phyloP scores from a whole-genome alignment of 2,113 vertebrate genomes.

The Lepus americanus region DNA sequence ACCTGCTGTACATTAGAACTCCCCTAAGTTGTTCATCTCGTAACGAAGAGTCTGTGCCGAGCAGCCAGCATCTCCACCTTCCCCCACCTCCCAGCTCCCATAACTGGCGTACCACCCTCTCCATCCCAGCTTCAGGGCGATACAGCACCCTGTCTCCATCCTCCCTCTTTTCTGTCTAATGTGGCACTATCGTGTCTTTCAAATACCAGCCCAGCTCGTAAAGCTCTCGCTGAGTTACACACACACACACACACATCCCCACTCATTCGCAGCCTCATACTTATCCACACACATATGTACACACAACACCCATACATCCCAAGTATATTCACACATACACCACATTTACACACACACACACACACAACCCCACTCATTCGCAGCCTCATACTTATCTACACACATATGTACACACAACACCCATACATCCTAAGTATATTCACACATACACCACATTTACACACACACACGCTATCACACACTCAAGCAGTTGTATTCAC shows the following conservation, averaged over 20 bases:
- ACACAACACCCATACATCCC: not conserved
- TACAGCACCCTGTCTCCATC: accelerated
- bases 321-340: not conserved
- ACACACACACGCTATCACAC: not conserved
- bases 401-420: not conserved
- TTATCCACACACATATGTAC: not conserved
- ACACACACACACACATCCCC: too few relatives aligned
- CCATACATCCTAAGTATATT: accelerated
- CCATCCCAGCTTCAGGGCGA: accelerated
- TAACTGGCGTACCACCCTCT: too few relatives aligned
- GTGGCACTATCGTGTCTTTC: not conserved
- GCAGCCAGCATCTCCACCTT: too few relatives aligned
- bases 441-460: not conserved
- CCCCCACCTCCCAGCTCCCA: too few relatives aligned
- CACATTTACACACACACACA: not conserved
- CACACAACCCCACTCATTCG: too few relatives aligned
- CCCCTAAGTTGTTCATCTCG: too few relatives aligned
- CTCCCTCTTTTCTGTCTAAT: not conserved
- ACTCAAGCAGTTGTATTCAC: not conserved
- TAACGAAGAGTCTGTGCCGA: too few relatives aligned
- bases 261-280: too few relatives aligned
- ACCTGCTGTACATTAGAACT: too few relatives aligned
- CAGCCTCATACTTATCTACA: not conserved
- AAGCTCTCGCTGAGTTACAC: not conserved
- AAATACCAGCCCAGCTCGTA: not conserved